These are phyloP conservation scores for Amiota mariae DNA, from an alignment of 2,888 invertebrate genomes.

Conservation along the genomic window DNA sequence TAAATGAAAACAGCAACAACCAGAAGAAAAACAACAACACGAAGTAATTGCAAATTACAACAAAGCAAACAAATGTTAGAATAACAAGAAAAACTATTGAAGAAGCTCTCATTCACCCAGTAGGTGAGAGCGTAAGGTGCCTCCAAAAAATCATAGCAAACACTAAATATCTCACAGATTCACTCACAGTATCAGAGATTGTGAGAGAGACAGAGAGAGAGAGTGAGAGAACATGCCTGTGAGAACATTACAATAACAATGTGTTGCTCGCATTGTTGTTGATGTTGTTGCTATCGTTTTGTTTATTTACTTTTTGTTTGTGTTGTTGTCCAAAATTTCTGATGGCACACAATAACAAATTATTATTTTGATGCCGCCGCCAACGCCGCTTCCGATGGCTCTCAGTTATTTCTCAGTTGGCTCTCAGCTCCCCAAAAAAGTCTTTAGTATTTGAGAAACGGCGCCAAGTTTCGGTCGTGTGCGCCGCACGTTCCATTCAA, in stretches of 20 bases:
- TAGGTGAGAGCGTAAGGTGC: slow-evolving; percentile 12
- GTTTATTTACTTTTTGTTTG: neutral
- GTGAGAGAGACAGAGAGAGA: neutral
- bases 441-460: slow-evolving; percentile 53
- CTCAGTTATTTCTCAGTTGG: slow-evolving; percentile 31
- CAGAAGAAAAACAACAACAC: slow-evolving; percentile 31
- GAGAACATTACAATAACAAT: neutral
- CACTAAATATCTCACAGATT: neutral
- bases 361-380: slow-evolving; percentile 28
- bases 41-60: slow-evolving; percentile 58
- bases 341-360: too few relatives aligned
- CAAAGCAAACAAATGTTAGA: slow-evolving; percentile 30
- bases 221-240: neutral
- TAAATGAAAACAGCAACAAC: slow-evolving; percentile 30
- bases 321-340: neutral
- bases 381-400: slow-evolving; percentile 41
- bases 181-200: too few relatives aligned
- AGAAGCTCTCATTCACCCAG: neutral
- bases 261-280: neutral
- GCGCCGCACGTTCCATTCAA: neutral
- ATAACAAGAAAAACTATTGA: neutral
- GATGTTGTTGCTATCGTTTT: neutral
- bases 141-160: slow-evolving; percentile 51
- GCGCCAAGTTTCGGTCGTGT: slow-evolving; percentile 52
- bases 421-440: too few relatives aligned